Evolutionary conservation across 2,888 invertebrate genomes (phyloP), one percentile per base, ranked within the genome.

Genomic region (Vesta saturnalis): DNA sequence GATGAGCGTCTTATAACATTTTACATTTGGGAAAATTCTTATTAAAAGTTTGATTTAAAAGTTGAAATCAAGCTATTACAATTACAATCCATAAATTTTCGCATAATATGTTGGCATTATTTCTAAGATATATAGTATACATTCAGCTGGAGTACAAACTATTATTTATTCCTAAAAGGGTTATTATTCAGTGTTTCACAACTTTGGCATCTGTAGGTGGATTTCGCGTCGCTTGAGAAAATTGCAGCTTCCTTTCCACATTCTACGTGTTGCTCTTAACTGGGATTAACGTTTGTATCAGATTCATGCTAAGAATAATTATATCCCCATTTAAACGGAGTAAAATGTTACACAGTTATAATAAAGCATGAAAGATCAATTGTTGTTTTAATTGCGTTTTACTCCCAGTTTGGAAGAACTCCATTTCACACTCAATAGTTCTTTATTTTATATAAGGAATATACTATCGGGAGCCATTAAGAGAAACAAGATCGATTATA

Each of bases 171-270:
- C 54, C 58, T 57, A 59, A 59, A 59, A 19, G 52, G 39, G 49
- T 39, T 58, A 64, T 64, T 64, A 64, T 58, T 64, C 64, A 64
- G 55, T 46, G 35, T 35, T 47, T 52, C 43, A 23, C 23, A 65
- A 65, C 60, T 60, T 65, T 46, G 46, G 65, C 60, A 65, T 58
- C 52, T 65, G 65, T 60, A 60, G 60, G 62, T 63, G 56, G 35
- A 19, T 54, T 64, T 59, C 39, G 18, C 52, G 54, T 59, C 49
- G 47, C 23, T 52, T 19, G 39, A 60, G 59, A 60, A 65, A 60
- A 65, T 60, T 59, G 65, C 23, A 65, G 55, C 60, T 65, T 60
- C 47, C 54, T 46, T 52, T 52, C 43, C 39, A 12, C 54, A 39
- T 58, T 35, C 60, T 55, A 65, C 60, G 55, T 65, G 65, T 65